Evolutionary conservation across 2,797 vertebrate genomes (phyloP).

Genomic region (Melanotaenia nigrans): DNA sequence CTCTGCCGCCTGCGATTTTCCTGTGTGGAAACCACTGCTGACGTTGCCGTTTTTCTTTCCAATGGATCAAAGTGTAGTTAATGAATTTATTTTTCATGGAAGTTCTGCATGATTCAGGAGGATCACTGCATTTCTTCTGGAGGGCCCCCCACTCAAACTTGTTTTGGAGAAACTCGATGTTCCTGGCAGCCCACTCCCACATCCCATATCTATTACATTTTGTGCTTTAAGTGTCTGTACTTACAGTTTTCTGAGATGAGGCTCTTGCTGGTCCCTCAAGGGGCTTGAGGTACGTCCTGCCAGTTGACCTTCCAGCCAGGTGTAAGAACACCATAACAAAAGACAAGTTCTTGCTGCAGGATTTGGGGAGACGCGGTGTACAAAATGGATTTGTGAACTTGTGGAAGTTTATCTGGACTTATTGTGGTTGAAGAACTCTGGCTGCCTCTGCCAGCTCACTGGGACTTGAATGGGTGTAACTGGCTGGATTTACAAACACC

Average conservation of each 20-base stretch:
- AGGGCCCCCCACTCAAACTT: not conserved
- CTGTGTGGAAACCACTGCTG: slow-evolving; percentile 42
- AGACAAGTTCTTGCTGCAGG: not conserved
- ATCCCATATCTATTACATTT: slow-evolving; percentile 5
- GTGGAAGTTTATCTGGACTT: slow-evolving; percentile 17
- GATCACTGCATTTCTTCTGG: slow-evolving; percentile 4
- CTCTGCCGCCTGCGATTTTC: slow-evolving; percentile 39
- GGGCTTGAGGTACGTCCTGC: slow-evolving; percentile 13
- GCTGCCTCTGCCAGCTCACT: slow-evolving; percentile 52
- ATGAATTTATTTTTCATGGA: slow-evolving; percentile 33
- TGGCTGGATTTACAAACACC: slow-evolving; percentile 52
- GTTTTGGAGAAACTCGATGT: slow-evolving; percentile 17
- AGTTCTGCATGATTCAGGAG: slow-evolving; percentile 27
- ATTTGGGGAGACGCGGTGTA: not conserved
- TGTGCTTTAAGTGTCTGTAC: not conserved
- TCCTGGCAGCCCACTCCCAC: not conserved
- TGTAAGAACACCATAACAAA: not conserved
- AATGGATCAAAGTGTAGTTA: slow-evolving; percentile 34
- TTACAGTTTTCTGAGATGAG: slow-evolving; percentile 30
- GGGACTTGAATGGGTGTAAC: slow-evolving; percentile 45
- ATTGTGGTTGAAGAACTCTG: slow-evolving; percentile 16
- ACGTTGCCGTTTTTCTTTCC: slow-evolving; percentile 38
- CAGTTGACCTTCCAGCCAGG: not conserved
- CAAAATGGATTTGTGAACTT: slow-evolving; percentile 41
- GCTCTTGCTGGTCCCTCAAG: slow-evolving; percentile 26